A percentile compares a stretch with the other conserved stretches of the same genome.
Evolutionary conservation across 2,113 vertebrate genomes (phyloP).

Genomic region (Arizona elegans): DNA sequence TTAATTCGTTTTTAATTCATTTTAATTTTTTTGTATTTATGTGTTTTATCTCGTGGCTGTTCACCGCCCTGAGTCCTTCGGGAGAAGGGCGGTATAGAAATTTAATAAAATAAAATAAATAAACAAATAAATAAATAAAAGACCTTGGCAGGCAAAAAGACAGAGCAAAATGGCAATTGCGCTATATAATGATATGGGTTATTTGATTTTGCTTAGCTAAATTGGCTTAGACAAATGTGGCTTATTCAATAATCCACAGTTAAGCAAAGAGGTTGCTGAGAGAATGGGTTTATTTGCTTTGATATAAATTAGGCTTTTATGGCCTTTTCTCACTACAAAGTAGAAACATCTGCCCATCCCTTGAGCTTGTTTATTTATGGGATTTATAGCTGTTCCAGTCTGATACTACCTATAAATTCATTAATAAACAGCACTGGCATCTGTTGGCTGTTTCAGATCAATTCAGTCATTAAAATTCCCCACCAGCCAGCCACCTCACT

Average conservation of each 20-base stretch:
- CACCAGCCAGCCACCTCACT: too few species aligned
- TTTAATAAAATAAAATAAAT: too few species aligned
- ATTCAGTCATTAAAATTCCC: neutral
- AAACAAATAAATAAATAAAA: too few species aligned
- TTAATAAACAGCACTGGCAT: neutral
- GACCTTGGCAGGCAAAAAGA: neutral
- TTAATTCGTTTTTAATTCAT: too few species aligned
- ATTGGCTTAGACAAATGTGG: neutral
- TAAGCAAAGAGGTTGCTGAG: neutral
- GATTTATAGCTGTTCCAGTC: neutral
- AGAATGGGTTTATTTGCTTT: neutral
- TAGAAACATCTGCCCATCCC: neutral
- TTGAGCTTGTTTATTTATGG: neutral
- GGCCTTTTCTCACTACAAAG: neutral
- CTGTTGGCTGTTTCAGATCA: neutral
- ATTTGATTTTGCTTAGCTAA: neutral
- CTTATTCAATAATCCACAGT: neutral
- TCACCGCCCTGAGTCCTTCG: too few species aligned
- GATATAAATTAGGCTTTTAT: neutral
- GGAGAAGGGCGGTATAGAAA: too few species aligned
- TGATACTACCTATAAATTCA: neutral
- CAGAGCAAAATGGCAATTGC: neutral
- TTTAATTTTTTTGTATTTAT: too few species aligned
- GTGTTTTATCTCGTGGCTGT: too few species aligned
- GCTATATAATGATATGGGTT: neutral